Percentiles rank a stretch among this genome's conserved stretches.
Evolutionary conservation across 2,113 vertebrate species (phyloP).

Genomic region (Himantopus leucocephalus): DNA sequence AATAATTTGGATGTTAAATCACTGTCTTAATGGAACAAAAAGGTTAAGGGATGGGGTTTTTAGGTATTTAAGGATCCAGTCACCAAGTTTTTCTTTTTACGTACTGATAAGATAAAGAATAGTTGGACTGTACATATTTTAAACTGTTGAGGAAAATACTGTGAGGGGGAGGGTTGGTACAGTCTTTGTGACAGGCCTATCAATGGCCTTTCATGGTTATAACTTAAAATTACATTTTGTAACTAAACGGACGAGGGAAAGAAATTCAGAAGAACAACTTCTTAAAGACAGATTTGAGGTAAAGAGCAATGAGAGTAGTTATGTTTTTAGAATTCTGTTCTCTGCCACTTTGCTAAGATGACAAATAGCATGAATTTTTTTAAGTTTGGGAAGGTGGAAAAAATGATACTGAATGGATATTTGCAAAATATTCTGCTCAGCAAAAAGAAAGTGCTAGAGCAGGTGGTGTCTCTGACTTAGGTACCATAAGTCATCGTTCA

Average conservation of each 20-base stretch:
- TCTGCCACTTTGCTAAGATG: not conserved
- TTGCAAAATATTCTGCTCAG: not conserved
- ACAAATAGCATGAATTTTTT: not conserved
- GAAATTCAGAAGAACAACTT: not conserved
- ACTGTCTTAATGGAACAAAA: not conserved
- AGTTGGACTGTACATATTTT: not conserved
- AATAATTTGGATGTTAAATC: not conserved
- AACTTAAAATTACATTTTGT: not conserved
- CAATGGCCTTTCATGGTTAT: not conserved
- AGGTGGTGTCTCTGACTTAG: not conserved
- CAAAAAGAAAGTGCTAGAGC: not conserved
- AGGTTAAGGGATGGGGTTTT: accelerated
- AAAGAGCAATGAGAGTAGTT: not conserved
- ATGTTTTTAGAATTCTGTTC: not conserved
- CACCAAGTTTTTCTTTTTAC: not conserved
- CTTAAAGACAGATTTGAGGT: not conserved
- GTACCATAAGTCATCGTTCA: not conserved
- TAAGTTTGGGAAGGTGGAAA: not conserved
- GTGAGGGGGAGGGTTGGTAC: not conserved
- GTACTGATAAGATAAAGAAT: not conserved
- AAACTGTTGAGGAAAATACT: not conserved
- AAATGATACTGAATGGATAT: not conserved
- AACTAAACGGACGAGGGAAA: not conserved
- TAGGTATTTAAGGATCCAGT: not conserved
- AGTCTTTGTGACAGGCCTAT: not conserved